A percentile compares a stretch with the other conserved stretches of the same genome.
Conservation (phyloP, 2,797 vertebrate species). For the Lateolabrax maculatus region DNA sequence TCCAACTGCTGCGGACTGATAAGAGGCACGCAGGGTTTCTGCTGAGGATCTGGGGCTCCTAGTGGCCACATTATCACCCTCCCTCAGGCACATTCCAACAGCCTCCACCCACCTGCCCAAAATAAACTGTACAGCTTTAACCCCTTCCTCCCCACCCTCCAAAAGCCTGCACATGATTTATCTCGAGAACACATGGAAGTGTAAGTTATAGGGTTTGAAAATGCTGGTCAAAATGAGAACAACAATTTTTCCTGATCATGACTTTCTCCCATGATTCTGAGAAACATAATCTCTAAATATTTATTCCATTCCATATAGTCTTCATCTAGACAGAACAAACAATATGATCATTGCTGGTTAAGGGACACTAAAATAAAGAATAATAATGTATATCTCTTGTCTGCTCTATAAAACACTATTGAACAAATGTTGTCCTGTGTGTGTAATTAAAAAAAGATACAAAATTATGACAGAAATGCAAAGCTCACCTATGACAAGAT, state of each 20-base stretch:
- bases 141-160: constrained; percentile 71
- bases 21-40: constrained; percentile 76
- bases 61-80: constrained; percentile 86
- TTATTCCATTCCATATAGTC: neutral
- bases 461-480: neutral
- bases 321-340: neutral
- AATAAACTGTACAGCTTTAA: constrained; percentile 86
- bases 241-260: neutral
- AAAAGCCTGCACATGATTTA: constrained; percentile 5
- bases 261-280: neutral
- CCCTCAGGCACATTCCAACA: constrained; percentile 87
- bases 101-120: constrained; percentile 88
- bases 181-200: constrained; percentile 6
- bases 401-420: neutral
- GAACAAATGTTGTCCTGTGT: too few relatives aligned
- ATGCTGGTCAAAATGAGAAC: neutral
- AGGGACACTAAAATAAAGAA: neutral
- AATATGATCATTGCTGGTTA: neutral
- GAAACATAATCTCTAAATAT: neutral
- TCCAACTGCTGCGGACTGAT: constrained; percentile 78
- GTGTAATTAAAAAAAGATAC: neutral
- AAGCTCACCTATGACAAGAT: neutral
- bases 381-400: neutral
- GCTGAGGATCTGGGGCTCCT: constrained; percentile 77
- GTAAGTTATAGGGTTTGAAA: neutral